These are phyloP conservation scores for Leucosticte australis DNA, from an alignment of 2,113 vertebrate species.

Conservation along the genomic window DNA sequence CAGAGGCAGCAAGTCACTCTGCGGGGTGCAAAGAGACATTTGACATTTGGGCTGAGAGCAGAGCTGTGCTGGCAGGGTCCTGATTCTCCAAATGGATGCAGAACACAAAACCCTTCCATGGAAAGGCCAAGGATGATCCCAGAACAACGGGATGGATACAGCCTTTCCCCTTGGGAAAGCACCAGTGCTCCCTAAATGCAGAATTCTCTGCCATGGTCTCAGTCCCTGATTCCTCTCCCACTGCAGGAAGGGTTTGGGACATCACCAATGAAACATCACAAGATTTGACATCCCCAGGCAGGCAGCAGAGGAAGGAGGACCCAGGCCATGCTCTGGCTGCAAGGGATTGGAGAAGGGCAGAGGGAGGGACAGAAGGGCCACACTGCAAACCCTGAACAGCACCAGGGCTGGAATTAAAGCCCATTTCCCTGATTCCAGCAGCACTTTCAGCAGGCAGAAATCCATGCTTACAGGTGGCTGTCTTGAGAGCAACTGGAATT, in stretches of 20 bases:
- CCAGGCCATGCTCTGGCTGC: background rate
- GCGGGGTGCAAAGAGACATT: background rate
- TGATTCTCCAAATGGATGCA: background rate
- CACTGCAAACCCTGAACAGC: background rate
- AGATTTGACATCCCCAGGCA: background rate
- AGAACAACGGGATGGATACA: fast-evolving
- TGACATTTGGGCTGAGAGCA: background rate
- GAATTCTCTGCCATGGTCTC: background rate
- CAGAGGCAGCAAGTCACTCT: background rate
- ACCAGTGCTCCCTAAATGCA: background rate
- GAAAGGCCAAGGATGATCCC: background rate
- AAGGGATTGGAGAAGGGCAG: background rate
- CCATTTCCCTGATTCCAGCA: background rate
- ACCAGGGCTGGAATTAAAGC: background rate
- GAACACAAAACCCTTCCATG: background rate
- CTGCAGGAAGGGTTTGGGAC: background rate
- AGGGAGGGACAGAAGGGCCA: background rate
- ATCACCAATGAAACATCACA: background rate
- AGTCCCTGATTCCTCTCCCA: background rate
- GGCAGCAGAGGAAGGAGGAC: background rate
- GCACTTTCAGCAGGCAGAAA: background rate
- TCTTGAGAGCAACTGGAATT: background rate
- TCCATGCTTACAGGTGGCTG: background rate
- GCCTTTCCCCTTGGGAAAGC: background rate
- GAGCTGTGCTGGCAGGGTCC: background rate